Evolutionary conservation across 1,140 invertebrate species (phyloP).

Genomic region (Drosophila serrata): DNA sequence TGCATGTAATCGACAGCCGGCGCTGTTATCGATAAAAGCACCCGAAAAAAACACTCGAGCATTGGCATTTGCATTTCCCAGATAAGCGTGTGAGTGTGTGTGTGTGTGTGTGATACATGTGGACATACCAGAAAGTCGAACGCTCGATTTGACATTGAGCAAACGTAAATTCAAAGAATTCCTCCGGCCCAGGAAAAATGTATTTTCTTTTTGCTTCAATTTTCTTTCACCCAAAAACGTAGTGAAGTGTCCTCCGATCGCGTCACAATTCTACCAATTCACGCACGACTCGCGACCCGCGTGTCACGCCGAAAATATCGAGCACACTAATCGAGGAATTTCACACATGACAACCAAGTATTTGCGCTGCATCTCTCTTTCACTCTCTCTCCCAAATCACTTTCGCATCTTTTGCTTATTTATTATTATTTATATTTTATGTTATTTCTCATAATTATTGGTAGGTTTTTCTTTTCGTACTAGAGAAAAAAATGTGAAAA

Average conservation of each 20-base stretch:
- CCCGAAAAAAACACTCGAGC: constrained; percentile 37
- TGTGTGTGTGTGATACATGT: constrained; percentile 27
- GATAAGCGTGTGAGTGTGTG: constrained; percentile 28
- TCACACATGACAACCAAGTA: constrained; percentile 72
- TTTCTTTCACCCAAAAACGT: constrained; percentile 8
- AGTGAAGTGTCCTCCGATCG: constrained; percentile 12
- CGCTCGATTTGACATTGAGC: constrained; percentile 80
- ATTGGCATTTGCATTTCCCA: constrained; percentile 52
- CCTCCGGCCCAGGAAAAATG: constrained; percentile 53
- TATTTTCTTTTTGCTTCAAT: constrained; percentile 8
- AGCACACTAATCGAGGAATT: constrained; percentile 58
- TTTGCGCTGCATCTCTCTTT: constrained; percentile 25
- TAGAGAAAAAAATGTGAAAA: constrained; percentile 40
- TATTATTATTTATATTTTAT: constrained; percentile 8
- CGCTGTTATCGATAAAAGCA: constrained; percentile 70
- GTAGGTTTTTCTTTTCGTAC: constrained; percentile 5
- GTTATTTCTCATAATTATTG: constrained; percentile 1
- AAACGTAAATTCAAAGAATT: constrained; percentile 68
- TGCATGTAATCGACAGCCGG: constrained; percentile 38
- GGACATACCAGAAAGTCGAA: constrained; percentile 73
- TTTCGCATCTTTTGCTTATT: neutral
- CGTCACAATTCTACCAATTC: constrained; percentile 17
- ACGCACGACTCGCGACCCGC: constrained; percentile 37
- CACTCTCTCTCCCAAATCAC: neutral
- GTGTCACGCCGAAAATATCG: constrained; percentile 27